phyloP scores from a whole-genome alignment of 2,888 invertebrate species.

The Cephus runcator region DNA sequence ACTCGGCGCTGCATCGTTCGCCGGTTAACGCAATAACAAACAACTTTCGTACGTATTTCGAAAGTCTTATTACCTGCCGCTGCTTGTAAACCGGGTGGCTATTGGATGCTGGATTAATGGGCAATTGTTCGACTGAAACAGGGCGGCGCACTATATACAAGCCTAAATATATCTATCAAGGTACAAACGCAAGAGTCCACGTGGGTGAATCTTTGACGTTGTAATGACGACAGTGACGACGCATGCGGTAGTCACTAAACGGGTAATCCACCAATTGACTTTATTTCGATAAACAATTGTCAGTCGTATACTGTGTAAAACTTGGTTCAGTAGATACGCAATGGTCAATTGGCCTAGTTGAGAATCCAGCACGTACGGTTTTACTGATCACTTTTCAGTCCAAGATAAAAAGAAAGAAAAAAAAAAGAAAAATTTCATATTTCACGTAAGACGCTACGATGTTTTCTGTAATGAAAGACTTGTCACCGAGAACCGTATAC shows the following conservation, averaged over 20 bases:
- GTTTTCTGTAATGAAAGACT: no score
- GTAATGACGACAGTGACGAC: neutral
- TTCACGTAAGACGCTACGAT: no score
- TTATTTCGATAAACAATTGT: neutral
- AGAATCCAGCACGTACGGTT: no score
- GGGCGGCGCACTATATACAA: neutral
- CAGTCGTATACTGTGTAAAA: neutral
- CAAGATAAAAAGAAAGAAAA: no score
- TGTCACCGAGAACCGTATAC: no score
- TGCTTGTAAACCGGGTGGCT: neutral
- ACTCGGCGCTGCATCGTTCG: neutral
- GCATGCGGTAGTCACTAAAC: neutral
- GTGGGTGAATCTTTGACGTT: neutral
- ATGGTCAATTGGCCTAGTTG: neutral
- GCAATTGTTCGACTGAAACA: neutral
- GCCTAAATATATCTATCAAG: neutral
- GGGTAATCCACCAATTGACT: neutral
- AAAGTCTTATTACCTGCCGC: neutral
- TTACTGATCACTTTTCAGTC: no score
- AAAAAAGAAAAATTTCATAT: no score
- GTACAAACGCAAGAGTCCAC: neutral
- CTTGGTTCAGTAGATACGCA: neutral
- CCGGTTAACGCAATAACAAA: neutral
- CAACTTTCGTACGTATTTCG: neutral
- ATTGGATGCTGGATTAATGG: neutral